These are phyloP conservation scores for Sinopyrophorus schimmeli DNA, from an alignment of 2,888 invertebrate species.

Conservation along the genomic window DNA sequence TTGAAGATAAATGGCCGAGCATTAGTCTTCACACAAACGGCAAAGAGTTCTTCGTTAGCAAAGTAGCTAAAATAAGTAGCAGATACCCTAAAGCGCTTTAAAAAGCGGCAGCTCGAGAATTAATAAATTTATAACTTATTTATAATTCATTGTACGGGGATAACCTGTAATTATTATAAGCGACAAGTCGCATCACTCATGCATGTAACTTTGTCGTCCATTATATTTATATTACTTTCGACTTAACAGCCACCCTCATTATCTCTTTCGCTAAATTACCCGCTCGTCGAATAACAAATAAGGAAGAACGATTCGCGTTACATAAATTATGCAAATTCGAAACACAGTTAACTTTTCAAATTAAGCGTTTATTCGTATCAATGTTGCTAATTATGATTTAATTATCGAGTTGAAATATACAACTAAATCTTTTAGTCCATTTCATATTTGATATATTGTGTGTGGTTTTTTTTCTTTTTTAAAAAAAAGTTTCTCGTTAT, in stretches of 20 bases:
- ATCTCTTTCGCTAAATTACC: not conserved
- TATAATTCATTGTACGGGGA: conserved; percentile 22
- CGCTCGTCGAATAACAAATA: not conserved
- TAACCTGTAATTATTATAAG: conserved; percentile 19
- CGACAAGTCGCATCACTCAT: conserved; percentile 26
- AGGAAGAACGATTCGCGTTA: not conserved
- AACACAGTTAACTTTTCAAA: conserved; percentile 6
- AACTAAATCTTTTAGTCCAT: too few relatives aligned
- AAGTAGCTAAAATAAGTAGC: conserved; percentile 20
- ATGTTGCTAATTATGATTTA: conserved; percentile 12
- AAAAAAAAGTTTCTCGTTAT: too few relatives aligned
- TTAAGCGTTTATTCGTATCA: conserved; percentile 10
- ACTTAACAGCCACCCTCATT: not conserved
- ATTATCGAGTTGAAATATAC: conserved; percentile 4
- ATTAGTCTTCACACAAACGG: too few relatives aligned
- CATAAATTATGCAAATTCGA: conserved; percentile 9
- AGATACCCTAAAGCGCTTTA: conserved; percentile 17
- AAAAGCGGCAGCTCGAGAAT: conserved; percentile 12
- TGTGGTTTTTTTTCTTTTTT: too few relatives aligned
- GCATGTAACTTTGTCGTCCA: conserved; percentile 12
- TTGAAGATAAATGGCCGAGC: too few relatives aligned
- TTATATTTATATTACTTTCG: not conserved
- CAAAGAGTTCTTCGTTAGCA: too few relatives aligned
- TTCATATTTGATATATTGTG: too few relatives aligned
- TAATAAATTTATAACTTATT: conserved; percentile 30